Conservation (phyloP, 2,113 vertebrate genomes). For the Hippocampus comes region DNA sequence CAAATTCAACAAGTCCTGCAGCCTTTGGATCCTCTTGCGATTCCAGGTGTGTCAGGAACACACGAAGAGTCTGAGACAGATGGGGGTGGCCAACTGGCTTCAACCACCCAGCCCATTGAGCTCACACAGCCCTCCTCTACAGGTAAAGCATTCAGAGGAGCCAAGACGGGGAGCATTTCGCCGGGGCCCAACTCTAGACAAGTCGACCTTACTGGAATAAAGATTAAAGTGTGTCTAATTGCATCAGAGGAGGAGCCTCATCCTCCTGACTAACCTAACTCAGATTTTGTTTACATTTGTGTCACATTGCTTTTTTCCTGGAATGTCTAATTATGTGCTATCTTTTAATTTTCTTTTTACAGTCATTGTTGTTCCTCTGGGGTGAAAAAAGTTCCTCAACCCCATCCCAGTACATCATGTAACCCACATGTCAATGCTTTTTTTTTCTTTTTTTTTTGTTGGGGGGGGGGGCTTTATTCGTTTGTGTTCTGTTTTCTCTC, state of each 20-base stretch:
- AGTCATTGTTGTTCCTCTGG: constrained; percentile 33
- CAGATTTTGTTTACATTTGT: constrained; percentile 36
- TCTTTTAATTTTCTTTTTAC: constrained; percentile 41
- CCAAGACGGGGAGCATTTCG: constrained; percentile 15
- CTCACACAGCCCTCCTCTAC: constrained; percentile 71
- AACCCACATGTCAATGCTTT: constrained; percentile 43
- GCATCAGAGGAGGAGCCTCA: constrained; percentile 21
- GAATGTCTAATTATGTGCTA: constrained; percentile 58
- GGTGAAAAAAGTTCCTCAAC: constrained; percentile 23
- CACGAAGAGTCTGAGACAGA: constrained; percentile 74
- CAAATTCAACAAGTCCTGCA: constrained; percentile 80
- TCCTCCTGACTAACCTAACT: constrained; percentile 39
- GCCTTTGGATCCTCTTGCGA: constrained; percentile 79
- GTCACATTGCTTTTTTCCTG: constrained; percentile 23
- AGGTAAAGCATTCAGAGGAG: constrained; percentile 81
- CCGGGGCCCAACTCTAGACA: background rate
- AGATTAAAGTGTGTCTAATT: constrained; percentile 23
- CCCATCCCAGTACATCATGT: constrained; percentile 34
- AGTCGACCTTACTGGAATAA: constrained; percentile 10
- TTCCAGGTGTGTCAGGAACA: constrained; percentile 79
- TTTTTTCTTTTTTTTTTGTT: constrained; percentile 40
- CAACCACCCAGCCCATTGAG: constrained; percentile 63
- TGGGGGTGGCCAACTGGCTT: constrained; percentile 68
- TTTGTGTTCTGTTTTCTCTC: constrained; percentile 56
- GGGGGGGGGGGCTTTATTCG: constrained; percentile 49